A percentile compares a stretch with the other conserved stretches of the same genome.
These are phyloP conservation scores for Silurus glanis DNA, from an alignment of 2,113 vertebrate genomes.

Conservation along the genomic window DNA sequence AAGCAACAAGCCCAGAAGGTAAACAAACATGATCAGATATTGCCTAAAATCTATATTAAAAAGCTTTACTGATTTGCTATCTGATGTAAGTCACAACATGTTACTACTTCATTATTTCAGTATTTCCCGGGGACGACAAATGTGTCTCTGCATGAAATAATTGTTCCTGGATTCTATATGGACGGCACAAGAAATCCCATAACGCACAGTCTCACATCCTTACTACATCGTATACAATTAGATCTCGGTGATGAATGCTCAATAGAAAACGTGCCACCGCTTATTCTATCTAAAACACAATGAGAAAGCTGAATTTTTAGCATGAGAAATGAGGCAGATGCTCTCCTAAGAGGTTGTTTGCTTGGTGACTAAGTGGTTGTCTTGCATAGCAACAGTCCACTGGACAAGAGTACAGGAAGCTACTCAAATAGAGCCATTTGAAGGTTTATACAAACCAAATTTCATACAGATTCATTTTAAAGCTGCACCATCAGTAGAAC, in stretches of 20 bases:
- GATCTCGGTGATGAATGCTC: neutral
- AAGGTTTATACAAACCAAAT: neutral
- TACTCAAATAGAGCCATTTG: slow-evolving; percentile 1
- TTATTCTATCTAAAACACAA: neutral
- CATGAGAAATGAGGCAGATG: slow-evolving; percentile 67
- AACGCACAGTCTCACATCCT: neutral
- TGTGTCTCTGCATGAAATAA: slow-evolving; percentile 3
- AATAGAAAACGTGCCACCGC: neutral
- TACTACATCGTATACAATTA: neutral
- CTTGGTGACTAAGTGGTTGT: slow-evolving; percentile 73
- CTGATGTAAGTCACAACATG: slow-evolving; percentile 7
- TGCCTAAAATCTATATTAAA: slow-evolving; percentile 30
- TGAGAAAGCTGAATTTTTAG: slow-evolving; percentile 61
- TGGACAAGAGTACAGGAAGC: slow-evolving; percentile 2
- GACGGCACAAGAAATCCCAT: neutral
- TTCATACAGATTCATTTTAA: neutral
- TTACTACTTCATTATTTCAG: slow-evolving; percentile 27
- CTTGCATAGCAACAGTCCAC: slow-evolving; percentile 73
- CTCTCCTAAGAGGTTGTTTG: slow-evolving; percentile 67
- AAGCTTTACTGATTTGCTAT: slow-evolving; percentile 12
- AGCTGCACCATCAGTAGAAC: neutral
- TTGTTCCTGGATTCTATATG: neutral
- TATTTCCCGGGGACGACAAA: neutral
- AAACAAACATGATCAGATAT: slow-evolving; percentile 41
- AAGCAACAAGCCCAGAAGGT: slow-evolving; percentile 39